Conservation (phyloP, 2,113 vertebrate species). For the Carassius gibelio region DNA sequence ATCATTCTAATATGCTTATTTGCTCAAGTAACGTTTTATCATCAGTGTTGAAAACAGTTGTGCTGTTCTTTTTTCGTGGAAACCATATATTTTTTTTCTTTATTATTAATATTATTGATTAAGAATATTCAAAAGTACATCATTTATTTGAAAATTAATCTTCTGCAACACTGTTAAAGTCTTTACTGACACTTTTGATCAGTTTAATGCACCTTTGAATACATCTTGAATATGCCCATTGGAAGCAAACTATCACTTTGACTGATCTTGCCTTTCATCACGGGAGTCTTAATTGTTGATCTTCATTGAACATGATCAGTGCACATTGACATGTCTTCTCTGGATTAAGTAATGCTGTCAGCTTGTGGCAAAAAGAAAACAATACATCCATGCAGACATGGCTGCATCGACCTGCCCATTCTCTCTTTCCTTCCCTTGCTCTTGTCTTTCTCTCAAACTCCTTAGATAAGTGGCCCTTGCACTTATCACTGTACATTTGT, state of each 20-base stretch:
- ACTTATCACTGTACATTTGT: conserved; percentile 51
- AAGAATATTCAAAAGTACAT: no score
- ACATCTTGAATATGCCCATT: no score
- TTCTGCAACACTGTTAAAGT: background rate
- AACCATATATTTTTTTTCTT: no score
- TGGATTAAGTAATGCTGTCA: conserved; percentile 53
- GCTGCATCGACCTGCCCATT: conserved; percentile 46
- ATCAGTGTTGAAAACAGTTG: background rate
- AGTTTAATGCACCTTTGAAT: background rate
- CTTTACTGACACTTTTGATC: background rate
- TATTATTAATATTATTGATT: no score
- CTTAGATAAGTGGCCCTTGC: background rate
- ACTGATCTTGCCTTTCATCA: conserved; percentile 54
- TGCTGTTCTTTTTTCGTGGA: background rate
- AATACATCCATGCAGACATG: conserved; percentile 57
- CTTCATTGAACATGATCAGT: conserved; percentile 52
- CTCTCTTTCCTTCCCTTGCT: conserved; percentile 4
- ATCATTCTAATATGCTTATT: background rate
- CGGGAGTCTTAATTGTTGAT: conserved; percentile 55
- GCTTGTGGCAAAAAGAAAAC: conserved; percentile 53
- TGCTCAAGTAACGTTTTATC: background rate
- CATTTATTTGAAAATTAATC: background rate
- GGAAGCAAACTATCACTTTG: conserved; percentile 32
- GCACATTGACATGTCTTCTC: conserved; percentile 49
- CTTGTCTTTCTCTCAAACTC: conserved; percentile 4